These are phyloP conservation scores for Drosophila kanekoi DNA, from an alignment of 2,888 invertebrate genomes.

Conservation along the genomic window DNA sequence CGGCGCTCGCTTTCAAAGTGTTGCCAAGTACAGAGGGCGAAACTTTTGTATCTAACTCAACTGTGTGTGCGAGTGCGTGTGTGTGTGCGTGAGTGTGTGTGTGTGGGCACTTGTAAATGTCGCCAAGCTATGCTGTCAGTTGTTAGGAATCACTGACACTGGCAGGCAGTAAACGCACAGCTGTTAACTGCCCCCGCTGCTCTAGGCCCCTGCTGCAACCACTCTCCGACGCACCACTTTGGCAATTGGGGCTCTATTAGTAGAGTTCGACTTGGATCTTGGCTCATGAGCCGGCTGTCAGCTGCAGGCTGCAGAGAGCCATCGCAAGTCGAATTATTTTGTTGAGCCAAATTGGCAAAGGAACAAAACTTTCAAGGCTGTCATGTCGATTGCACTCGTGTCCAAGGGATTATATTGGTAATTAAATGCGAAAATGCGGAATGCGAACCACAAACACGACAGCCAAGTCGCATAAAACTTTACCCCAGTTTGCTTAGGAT, in stretches of 20 bases:
- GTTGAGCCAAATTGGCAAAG: constrained; percentile 31
- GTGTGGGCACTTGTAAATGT: constrained; percentile 41
- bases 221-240: not conserved
- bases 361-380: constrained; percentile 45
- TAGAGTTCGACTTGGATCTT: constrained; percentile 20
- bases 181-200: not conserved
- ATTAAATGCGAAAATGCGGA: constrained; percentile 37
- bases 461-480: constrained; percentile 19
- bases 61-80: not conserved
- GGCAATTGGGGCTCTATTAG: constrained; percentile 29
- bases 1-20: constrained; percentile 39
- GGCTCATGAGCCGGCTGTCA: constrained; percentile 33
- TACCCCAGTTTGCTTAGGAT: not conserved
- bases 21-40: constrained; percentile 37
- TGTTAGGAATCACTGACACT: constrained; percentile 42
- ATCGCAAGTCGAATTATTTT: constrained; percentile 24
- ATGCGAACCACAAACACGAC: constrained; percentile 7
- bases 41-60: constrained; percentile 22
- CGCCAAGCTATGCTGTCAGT: constrained; percentile 37
- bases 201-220: not conserved
- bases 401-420: constrained; percentile 38
- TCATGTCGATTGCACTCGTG: constrained; percentile 32
- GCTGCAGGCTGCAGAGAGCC: constrained; percentile 16
- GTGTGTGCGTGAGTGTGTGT: constrained; percentile 3
- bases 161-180: constrained; percentile 26